Percentiles rank a stretch among this genome's conserved stretches.
Conservation (phyloP, 1,140 invertebrate species). For the Brachionus koreanus region DNA sequence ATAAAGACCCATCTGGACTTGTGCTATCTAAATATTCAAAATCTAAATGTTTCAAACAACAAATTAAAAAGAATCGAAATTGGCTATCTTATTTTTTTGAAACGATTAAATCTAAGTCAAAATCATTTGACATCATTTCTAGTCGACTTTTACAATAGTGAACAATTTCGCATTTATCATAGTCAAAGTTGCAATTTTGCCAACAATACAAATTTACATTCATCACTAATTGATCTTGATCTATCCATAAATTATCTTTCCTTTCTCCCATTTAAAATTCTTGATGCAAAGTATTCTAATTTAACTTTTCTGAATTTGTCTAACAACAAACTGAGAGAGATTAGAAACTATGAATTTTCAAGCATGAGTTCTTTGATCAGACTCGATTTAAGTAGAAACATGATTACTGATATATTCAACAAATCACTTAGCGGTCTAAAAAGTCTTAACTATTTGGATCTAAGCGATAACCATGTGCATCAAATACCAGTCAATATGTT, state of each 20-base stretch:
- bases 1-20: slow-evolving; percentile 14
- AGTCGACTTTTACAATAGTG: slow-evolving; percentile 12
- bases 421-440: not conserved
- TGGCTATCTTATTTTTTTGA: slow-evolving; percentile 2
- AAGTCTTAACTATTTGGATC: not conserved
- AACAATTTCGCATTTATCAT: not conserved
- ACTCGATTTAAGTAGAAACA: slow-evolving; percentile 5
- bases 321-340: not conserved
- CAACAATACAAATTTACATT: not conserved
- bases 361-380: not conserved
- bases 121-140: slow-evolving; percentile 22
- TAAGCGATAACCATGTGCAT: not conserved
- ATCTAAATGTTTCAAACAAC: not conserved
- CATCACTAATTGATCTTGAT: slow-evolving; percentile 8
- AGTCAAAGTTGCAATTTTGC: not conserved
- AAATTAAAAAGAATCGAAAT: slow-evolving; percentile 18
- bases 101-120: not conserved
- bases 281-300: not conserved
- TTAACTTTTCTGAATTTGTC: not conserved
- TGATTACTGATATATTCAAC: not conserved
- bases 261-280: not conserved
- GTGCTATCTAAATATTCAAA: not conserved
- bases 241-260: not conserved
- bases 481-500: not conserved
- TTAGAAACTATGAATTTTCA: slow-evolving; percentile 3